Evolutionary conservation across 2,113 vertebrate species (phyloP).

Genomic region (Empidonax traillii): DNA sequence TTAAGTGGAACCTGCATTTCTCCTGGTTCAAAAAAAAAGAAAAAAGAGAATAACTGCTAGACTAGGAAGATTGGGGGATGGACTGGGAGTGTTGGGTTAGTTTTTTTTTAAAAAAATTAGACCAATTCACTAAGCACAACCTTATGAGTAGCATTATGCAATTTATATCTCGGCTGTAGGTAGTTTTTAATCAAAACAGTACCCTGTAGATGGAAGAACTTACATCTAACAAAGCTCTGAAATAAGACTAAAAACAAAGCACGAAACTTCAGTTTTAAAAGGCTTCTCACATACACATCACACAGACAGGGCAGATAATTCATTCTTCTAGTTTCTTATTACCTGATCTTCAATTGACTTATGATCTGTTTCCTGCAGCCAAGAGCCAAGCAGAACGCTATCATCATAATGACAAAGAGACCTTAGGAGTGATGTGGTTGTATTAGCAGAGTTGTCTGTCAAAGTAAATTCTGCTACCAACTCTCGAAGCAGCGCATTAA

Average conservation of each 20-base stretch:
- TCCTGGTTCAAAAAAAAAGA: background rate
- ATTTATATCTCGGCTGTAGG: background rate
- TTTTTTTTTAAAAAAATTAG: background rate
- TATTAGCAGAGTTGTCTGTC: slow-evolving; percentile 98
- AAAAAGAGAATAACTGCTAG: background rate
- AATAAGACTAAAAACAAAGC: background rate
- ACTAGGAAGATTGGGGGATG: fast-evolving
- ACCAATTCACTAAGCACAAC: background rate
- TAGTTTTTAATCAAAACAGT: background rate
- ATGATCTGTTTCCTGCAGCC: slow-evolving; percentile 98
- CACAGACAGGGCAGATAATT: background rate
- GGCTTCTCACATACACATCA: background rate
- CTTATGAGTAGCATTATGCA: background rate
- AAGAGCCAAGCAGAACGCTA: slow-evolving; percentile 98
- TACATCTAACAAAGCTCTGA: background rate
- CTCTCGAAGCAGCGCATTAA: slow-evolving; percentile 93
- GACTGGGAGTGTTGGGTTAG: background rate
- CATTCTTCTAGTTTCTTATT: background rate
- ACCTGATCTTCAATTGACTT: slow-evolving; percentile 99
- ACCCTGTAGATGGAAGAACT: background rate
- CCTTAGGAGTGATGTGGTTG: slow-evolving; percentile 94
- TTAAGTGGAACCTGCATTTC: background rate
- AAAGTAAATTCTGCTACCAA: slow-evolving; percentile 97
- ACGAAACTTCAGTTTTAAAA: background rate
- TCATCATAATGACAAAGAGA: slow-evolving; percentile 98